Evolutionary conservation across 2,113 vertebrate genomes (phyloP).

Genomic region (Pipra filicauda): DNA sequence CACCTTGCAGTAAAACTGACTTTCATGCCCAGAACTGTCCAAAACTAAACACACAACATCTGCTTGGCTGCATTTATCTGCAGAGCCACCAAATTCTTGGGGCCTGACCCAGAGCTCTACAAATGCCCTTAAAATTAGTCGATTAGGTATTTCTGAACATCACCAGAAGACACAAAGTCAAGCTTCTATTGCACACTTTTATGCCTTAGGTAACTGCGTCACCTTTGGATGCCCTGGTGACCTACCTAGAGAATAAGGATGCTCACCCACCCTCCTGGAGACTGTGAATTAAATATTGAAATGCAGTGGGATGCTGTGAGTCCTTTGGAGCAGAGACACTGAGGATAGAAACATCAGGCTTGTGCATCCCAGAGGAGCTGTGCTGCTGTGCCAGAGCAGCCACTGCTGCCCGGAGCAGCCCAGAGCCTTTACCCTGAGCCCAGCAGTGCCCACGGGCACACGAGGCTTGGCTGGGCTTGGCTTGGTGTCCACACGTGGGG

Average conservation of each 20-base stretch:
- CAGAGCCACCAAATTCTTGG: neutral
- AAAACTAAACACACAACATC: neutral
- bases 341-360: neutral
- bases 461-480: neutral
- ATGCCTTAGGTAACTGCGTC: neutral
- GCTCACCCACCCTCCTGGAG: neutral
- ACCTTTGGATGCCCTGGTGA: neutral
- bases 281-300: neutral
- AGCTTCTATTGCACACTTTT: neutral
- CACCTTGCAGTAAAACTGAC: neutral
- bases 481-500: neutral
- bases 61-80: neutral
- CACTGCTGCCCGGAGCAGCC: neutral
- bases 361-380: neutral
- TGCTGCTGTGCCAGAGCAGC: neutral
- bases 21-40: neutral
- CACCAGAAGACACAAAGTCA: neutral
- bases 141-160: neutral
- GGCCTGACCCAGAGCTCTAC: neutral
- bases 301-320: neutral
- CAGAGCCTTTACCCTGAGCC: neutral
- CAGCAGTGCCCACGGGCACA: neutral
- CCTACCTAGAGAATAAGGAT: neutral
- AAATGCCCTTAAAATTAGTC: neutral
- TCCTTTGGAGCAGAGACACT: neutral